Evolutionary conservation across 2,888 invertebrate genomes (phyloP).

Genomic region (Tenthredo notha): DNA sequence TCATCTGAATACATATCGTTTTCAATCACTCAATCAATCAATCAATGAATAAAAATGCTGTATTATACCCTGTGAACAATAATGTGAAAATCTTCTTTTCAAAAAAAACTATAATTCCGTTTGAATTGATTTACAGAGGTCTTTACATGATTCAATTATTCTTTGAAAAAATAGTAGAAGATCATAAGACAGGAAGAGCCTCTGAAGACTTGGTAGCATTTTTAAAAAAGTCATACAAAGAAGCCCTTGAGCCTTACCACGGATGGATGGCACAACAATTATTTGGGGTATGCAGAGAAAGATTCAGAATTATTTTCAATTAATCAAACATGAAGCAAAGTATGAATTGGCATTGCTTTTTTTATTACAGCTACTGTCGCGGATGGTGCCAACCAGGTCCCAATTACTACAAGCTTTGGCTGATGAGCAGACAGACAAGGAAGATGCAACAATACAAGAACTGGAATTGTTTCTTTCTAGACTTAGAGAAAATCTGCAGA

Average conservation of each 20-base stretch:
- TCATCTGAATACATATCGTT: neutral
- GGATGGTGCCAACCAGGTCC: constrained; percentile 83
- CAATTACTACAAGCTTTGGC: constrained; percentile 80
- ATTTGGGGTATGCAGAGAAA: constrained; percentile 82
- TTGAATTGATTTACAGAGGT: constrained; percentile 78
- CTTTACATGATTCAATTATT: constrained; percentile 83
- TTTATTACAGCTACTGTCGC: constrained; percentile 82
- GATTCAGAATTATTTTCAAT: neutral
- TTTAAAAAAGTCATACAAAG: constrained; percentile 85
- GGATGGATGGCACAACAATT: constrained; percentile 88
- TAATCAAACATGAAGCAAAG: constrained; percentile 3
- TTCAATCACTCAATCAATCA: neutral
- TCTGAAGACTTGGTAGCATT: constrained; percentile 83
- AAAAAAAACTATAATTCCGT: neutral
- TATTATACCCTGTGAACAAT: neutral
- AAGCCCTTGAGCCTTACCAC: constrained; percentile 87
- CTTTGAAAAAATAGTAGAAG: constrained; percentile 81
- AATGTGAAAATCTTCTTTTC: neutral
- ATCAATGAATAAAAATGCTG: neutral
- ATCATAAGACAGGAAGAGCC: constrained; percentile 77
- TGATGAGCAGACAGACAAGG: constrained; percentile 74
- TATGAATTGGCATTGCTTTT: too few species aligned
- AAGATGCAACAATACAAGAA: constrained; percentile 74
- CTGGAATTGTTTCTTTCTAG: constrained; percentile 79
- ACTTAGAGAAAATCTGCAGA: constrained; percentile 82